Base-by-base conservation (phyloP, 2,888 invertebrate species). In the Mylabris sibirica region DNA sequence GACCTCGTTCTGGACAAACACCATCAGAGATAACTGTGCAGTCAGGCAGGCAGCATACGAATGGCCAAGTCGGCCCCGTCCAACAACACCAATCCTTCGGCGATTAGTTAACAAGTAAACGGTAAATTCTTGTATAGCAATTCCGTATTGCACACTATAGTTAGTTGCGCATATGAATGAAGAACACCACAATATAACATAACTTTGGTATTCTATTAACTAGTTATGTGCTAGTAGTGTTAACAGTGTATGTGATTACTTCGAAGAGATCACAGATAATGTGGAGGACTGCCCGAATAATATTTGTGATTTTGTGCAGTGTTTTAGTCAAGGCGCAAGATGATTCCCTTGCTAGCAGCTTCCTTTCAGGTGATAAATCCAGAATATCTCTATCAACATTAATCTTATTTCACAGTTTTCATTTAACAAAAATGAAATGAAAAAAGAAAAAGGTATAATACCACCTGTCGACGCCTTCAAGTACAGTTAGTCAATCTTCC, bases 311-410 rank as follows among this genome's bases (percentile, higher is more conserved):
- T 65, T 78, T 80, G 73, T 77, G 80, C 71, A 73, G 76, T 77
- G 78, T 80, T 70, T 68, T 78, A 70, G 73, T 75, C 77, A 71
- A 82, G 71, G 83, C 85, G 72, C 88, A 92, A 86, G 93, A 93
- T 82, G 94, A 94, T 77, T 93, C 93, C 63, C 87, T 94, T 81
- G 92, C 94, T 72, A 92, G 93, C 80, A 93, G 93, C 80, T 92
- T 94, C 84, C 87, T 95, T 66, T 93, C 94, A 85, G 94, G 94
- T 94, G 87, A 57, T n/a, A 26, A 57, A 26, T 57, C 14, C 24
- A 57, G 22, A 26, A 14, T 20, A 49, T 49, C 0, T 20, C 20
- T 11, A 20, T 20, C 20, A 20, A 49, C 20, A 49, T 49, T 49
- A 3, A 49, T 20, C 9, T 20, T 49, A 20, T 49, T 49, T 38